A percentile compares a stretch with the other conserved stretches of the same genome.
These are phyloP conservation scores for Rhagoletis zephyria DNA, from an alignment of 1,140 invertebrate species.

Conservation along the genomic window DNA sequence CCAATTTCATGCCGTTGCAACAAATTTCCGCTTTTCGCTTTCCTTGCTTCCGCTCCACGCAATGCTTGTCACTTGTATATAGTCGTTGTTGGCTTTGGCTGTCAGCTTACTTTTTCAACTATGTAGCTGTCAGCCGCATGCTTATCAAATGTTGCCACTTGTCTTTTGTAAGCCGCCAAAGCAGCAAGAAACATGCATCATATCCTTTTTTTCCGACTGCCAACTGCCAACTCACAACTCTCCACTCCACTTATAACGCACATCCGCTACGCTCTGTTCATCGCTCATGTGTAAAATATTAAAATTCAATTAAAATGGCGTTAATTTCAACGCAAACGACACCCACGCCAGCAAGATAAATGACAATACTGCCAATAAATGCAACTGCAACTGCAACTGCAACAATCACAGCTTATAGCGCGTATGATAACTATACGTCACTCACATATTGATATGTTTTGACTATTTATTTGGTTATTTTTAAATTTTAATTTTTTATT, in stretches of 20 bases:
- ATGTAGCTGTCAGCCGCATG: conserved; percentile 4
- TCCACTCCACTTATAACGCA: background rate
- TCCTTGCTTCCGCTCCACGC: background rate
- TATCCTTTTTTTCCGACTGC: background rate
- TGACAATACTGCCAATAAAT: conserved; percentile 46
- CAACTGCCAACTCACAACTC: background rate
- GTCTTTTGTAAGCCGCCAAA: conserved; percentile 44
- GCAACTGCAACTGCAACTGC: conserved; percentile 34
- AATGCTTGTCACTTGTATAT: background rate
- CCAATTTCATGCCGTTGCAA: background rate
- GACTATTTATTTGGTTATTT: too few species aligned
- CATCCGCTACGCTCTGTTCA: background rate
- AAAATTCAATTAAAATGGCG: conserved; percentile 73
- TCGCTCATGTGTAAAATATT: conserved; percentile 69
- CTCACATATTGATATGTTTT: too few species aligned
- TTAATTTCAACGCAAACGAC: conserved; percentile 67
- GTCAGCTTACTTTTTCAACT: conserved; percentile 14
- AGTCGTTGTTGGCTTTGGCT: background rate
- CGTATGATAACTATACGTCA: too few species aligned
- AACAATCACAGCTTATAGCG: background rate
- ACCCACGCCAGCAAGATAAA: conserved; percentile 55
- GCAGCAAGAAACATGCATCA: background rate
- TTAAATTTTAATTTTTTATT: too few species aligned
- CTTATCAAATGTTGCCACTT: conserved; percentile 46
- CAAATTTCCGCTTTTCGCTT: background rate